These are phyloP conservation scores for Microchirus variegatus DNA, from an alignment of 2,797 vertebrate genomes.

Conservation along the genomic window DNA sequence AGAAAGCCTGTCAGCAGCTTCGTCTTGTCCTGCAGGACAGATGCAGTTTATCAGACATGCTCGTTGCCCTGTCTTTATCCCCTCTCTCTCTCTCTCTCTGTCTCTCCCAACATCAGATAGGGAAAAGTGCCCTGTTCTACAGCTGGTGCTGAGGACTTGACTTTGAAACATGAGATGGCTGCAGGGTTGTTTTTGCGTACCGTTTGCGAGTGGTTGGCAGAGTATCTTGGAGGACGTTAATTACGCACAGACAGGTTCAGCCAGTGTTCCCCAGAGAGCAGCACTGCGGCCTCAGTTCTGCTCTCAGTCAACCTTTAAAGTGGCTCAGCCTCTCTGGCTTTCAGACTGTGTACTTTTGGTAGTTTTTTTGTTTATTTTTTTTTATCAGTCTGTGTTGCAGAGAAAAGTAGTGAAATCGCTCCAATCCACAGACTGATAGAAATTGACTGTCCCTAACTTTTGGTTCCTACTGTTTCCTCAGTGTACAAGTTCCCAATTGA, in stretches of 20 bases:
- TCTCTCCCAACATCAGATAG: constrained; percentile 70
- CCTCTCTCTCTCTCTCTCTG: constrained; percentile 31
- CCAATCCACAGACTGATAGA: no score
- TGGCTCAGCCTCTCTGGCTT: constrained; percentile 16
- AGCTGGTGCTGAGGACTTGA: constrained; percentile 82
- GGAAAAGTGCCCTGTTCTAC: constrained; percentile 74
- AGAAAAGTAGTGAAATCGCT: not conserved
- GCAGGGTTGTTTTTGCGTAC: constrained; percentile 78
- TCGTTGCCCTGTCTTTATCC: constrained; percentile 67
- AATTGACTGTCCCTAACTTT: no score
- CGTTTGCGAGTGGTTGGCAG: constrained; percentile 70
- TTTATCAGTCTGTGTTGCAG: not conserved
- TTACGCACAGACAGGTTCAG: constrained; percentile 67
- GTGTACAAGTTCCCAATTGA: no score
- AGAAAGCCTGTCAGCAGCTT: constrained; percentile 80
- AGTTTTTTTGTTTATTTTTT: not conserved
- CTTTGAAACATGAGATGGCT: constrained; percentile 89
- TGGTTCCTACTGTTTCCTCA: no score
- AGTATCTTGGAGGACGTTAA: constrained; percentile 73
- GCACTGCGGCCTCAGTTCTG: constrained; percentile 27
- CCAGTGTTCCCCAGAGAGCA: constrained; percentile 27
- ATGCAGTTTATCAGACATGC: constrained; percentile 87
- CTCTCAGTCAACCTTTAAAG: constrained; percentile 36
- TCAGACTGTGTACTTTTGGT: constrained; percentile 4
- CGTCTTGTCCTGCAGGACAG: constrained; percentile 82